Base-by-base conservation (phyloP, 2,888 invertebrate species). In the Mantis religiosa region DNA sequence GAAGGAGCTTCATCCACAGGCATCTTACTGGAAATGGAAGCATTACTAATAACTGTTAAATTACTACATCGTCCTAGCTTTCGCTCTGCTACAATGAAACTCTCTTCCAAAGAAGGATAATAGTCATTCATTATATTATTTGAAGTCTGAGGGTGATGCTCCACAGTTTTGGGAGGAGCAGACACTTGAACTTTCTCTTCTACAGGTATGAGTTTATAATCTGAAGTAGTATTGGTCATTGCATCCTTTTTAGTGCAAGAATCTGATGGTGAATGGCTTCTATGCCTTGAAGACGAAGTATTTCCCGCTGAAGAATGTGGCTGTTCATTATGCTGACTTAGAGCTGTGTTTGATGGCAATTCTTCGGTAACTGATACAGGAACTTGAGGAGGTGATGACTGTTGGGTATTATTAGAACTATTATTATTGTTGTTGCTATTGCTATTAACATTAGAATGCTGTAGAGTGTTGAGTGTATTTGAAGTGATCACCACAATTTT, bases 241-340 rank as follows among this genome's bases (percentile, higher is more conserved):
- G 91, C 91, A 90, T 91, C 91, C 88, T 91, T 91, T 82, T 91
- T 91, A 12, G 89, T 85, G 81, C 90, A 89, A 28, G 90, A 86
- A 82, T 90, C 89, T 14, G 82, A 20, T 15, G 87, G 82, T 8
- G 41, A 47, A 54, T 30, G 83, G 71, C n/a, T 88, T 81, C 71
- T 82, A 82, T 82, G 88, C 27, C 81, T 87, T 34, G 82, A 82
- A 34, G 87, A n/a, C 41, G 27, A 54, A 54, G 54, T 25, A 20
- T 71, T 71, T 20, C 54, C n/a, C n/a, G 41, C 82, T 81, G 82
- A 25, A 82, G 82, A n/a, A 82, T 14, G 27, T 12, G 25, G 14
- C 15, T 81, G 9, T 28, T 87, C 87, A 25, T 82, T 15, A 20
- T 30, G 30, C 30, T 82, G 82, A 82, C 9, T 30, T 4, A 34